Percentiles rank a stretch among this genome's conserved stretches.
phyloP scores from a whole-genome alignment of 2,888 invertebrate species.

The Ephialtes manifestator region DNA sequence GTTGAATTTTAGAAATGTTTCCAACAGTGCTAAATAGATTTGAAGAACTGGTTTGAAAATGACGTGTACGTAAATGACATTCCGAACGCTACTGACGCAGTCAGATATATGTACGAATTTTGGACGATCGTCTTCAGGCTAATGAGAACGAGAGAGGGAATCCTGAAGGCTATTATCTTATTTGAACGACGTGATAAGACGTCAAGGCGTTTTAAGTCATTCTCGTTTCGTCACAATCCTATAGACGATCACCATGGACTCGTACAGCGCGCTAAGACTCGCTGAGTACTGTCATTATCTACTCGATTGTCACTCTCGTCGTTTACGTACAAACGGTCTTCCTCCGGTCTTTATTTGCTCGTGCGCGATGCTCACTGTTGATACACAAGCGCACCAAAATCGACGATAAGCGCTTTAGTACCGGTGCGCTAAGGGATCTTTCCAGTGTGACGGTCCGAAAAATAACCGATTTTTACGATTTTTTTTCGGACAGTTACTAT shows the following conservation, averaged over 20 bases:
- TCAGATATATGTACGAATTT: not conserved
- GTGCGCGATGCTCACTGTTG: not conserved
- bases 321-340: slow-evolving; percentile 18
- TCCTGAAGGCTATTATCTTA: slow-evolving; percentile 16
- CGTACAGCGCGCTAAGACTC: not conserved
- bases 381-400: not conserved
- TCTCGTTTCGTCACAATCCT: slow-evolving; percentile 26
- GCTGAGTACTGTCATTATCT: slow-evolving; percentile 38
- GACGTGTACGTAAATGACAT: not conserved
- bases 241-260: not conserved
- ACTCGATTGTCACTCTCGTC: slow-evolving; percentile 45
- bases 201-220: not conserved
- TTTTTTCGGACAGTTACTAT: too few species aligned
- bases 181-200: slow-evolving; percentile 58
- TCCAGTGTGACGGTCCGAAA: too few species aligned
- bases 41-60: not conserved
- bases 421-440: too few species aligned
- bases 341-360: slow-evolving; percentile 5
- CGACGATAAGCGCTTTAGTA: slow-evolving; percentile 32
- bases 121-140: not conserved
- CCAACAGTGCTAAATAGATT: not conserved
- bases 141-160: slow-evolving; percentile 22
- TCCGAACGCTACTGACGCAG: slow-evolving; percentile 15
- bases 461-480: too few species aligned
- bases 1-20: not conserved